Evolutionary conservation across 2,113 vertebrate genomes (phyloP), one percentile per base, ranked within the genome.

Genomic region (Turnix velox): DNA sequence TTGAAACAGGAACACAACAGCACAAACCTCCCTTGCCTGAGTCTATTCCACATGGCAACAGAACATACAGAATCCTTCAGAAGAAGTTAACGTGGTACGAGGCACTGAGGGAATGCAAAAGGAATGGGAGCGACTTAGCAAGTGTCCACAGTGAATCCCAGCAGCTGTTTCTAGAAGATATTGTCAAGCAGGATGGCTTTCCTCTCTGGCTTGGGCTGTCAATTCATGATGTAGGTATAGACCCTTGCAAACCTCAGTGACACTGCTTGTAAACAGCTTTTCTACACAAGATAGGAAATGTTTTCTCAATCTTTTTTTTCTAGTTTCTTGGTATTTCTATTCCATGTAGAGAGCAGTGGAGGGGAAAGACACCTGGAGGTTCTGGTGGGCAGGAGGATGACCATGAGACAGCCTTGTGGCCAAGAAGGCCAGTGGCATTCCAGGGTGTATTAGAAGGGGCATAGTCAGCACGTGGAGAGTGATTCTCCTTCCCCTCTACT

Each of bases 181-280:
- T 99, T 23, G 96, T 97, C 78, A 98, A 97, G 88, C 96, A 93
- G 3, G 99, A 99, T 15, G 99, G 99, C 63, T 99, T 98, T 96
- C 96, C 98, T 4, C 97, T 99, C 7, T 99, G 99, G 99, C 98
- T 99, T 78, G 99, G 99, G 30, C 97, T 99, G 14, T 99, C 99
- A 30, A 97, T 97, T 94, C 98, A 99, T 61, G 98, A 99, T 77
- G 99, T 99, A 97, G 98, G 98, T 98, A 77, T 74, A 16, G 57
- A 13, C 30, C 77, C 14, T 65, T 63, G 57, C 33, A 39, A 7
- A 48, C 0, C 0, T 71, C 27, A 40, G 30, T 59, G 58, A 42
- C 62, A 76, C 43, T 72, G 49, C 33, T 55, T 72, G 39, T 57
- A 45, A 79, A 42, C 76, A 46, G 15, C n/a, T 37, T 61, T 68